Base-by-base conservation (phyloP, 1,140 invertebrate genomes). In the Hylaeus volcanicus region DNA sequence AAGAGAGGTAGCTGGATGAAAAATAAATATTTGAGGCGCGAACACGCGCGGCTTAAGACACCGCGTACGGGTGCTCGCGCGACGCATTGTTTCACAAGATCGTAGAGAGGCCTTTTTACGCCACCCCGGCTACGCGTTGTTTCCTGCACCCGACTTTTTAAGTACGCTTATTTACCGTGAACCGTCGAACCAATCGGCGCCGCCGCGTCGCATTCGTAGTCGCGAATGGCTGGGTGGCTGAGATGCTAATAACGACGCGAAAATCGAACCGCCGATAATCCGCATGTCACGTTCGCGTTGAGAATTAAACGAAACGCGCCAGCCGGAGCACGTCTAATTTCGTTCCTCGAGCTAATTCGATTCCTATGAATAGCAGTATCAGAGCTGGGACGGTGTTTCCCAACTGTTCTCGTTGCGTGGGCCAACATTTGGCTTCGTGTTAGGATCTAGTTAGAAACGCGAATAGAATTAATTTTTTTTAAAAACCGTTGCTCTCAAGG, bases 31-130 rank as follows among this genome's bases (percentile, higher is more conserved):
- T 87, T 79, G 70, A 77, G 43, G 41, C 58, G 55, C 63, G 55
- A 76, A 37, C 48, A n/a, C 26, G 48, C 55, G n/a, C 55, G 15
- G 53, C 56, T 77, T 14, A 60, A 70, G 81, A 83, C 55, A 68
- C 64, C 64, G 56, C 60, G 74, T 60, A 43, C 48, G 37, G 45
- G 45, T 53, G 39, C 70, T 70, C 14, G 76, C 71, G 37, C 55
- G 60, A 78, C 76, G 72, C 63, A 87, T 87, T 88, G 86, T 88
- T 87, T 76, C n/a, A 65, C 64, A 58, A 66, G 66, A 66, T 43
- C 63, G 61, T 65, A 87, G 79, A 82, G 86, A 85, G 71, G 74
- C 86, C 86, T 85, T 83, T 88, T 82, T 87, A 82, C 58, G 48
- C 66, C 26, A 72, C 68, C 83, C 60, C 71, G 53, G n/a, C 74